Base-by-base conservation (phyloP, 2,888 invertebrate genomes). In the Tupiocoris notatus region DNA sequence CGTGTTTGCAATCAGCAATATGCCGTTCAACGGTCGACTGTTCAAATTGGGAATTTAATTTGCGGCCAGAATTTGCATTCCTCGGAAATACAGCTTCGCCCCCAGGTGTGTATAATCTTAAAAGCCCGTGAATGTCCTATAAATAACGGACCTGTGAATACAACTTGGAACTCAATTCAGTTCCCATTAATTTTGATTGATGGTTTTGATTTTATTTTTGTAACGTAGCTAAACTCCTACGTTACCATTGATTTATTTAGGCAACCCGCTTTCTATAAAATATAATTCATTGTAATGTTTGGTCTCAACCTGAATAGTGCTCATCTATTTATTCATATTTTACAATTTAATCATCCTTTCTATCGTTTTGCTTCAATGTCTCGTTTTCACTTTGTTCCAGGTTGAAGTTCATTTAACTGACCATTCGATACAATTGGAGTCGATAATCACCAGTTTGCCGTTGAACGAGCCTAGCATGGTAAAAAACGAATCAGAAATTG, bases 401-500 rank as follows among this genome's bases (percentile, higher is more conserved):
- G 78, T 78, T 18, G 75, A 77, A 57, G 71, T 78, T 22, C 58
- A 66, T 64, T 25, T 78, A 2, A 63, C 67, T 22, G 64, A 70
- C 22, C 74, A 65, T 39, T 23, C 68, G 2, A 68, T 75, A 21
- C 77, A 75, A 21, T 54, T 78, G 21, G 77, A 78, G 12, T 68
- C 74, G 7, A 78, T 78, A 16, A 77, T 78, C 12, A 65, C 39
- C 9, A 62, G 21, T 58, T 25, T 70, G 12, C 77, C 75, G 17
- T 64, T 75, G 58, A 70, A 61, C 20, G 62, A 75, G 23, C 24
- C 56, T 1, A 65, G 56, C 16, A 65, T 76, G 21, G 58, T 70
- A 12, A 79, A 79, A 68, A 77, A 78, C 65, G 79, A 79, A 67
- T 78, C 81, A 2, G 80, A 82, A 20, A 78, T 82, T n/a, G 77